Evolutionary conservation across 2,888 invertebrate species (phyloP).

Genomic region (Alsophila aescularia): DNA sequence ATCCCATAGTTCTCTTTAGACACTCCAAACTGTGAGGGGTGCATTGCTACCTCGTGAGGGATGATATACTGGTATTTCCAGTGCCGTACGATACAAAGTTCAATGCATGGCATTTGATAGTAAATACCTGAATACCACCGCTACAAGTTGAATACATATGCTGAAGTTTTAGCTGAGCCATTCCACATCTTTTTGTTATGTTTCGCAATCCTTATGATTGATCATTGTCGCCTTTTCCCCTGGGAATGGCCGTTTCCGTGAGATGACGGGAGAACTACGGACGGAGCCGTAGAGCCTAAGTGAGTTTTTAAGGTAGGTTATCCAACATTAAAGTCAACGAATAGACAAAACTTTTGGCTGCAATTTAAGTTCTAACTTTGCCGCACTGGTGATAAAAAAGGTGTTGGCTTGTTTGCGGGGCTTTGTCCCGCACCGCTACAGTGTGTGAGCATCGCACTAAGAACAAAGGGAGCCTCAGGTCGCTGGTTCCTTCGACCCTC

Average conservation of each 20-base stretch:
- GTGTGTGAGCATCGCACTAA: constrained; percentile 52
- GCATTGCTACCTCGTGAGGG: neutral
- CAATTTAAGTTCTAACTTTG: neutral
- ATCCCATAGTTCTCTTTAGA: no score
- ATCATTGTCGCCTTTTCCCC: no score
- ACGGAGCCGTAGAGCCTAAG: no score
- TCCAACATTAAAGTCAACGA: neutral
- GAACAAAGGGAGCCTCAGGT: constrained; percentile 75
- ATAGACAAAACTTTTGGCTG: constrained; percentile 4
- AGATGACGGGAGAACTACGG: no score
- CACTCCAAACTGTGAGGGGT: neutral
- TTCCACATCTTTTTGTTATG: neutral
- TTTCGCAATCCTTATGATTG: neutral
- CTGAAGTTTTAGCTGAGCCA: no score
- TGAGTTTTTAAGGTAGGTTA: no score
- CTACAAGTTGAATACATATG: constrained; percentile 6
- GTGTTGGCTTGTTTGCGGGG: constrained; percentile 23
- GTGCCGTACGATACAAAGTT: constrained; percentile 5
- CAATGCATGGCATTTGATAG: constrained; percentile 18
- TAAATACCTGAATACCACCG: constrained; percentile 10
- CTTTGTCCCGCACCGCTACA: constrained; percentile 42
- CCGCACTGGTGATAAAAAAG: constrained; percentile 29
- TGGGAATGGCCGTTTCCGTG: no score
- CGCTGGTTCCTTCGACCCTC: constrained; percentile 71
- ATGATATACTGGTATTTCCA: neutral